phyloP scores from a whole-genome alignment of 2,888 invertebrate genomes.

The Acronicta psi region DNA sequence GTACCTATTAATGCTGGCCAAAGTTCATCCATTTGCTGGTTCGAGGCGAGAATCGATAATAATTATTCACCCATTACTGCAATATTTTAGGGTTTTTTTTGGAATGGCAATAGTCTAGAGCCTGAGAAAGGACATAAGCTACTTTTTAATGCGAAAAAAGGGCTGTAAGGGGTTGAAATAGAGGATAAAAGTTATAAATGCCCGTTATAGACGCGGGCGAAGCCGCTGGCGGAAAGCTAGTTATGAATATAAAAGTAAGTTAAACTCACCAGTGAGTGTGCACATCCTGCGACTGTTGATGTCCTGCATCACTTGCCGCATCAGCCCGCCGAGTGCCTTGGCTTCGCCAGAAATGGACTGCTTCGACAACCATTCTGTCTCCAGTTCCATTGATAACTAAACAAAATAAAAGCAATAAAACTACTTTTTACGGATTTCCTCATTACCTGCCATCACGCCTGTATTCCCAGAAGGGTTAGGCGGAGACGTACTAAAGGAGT shows the following conservation, averaged over 20 bases:
- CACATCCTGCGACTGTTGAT: constrained; percentile 92
- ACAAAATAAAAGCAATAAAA: constrained; percentile 13
- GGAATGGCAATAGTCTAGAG: constrained; percentile 17
- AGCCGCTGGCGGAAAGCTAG: too few species aligned
- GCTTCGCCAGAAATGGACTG: constrained; percentile 87
- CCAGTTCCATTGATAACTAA: constrained; percentile 92
- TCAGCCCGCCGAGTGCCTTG: constrained; percentile 89
- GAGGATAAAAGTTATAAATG: too few species aligned
- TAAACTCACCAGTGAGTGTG: constrained; percentile 89
- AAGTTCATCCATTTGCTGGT: neutral
- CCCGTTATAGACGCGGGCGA: too few species aligned
- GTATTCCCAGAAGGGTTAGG: too few species aligned
- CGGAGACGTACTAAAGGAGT: too few species aligned
- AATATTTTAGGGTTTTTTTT: constrained; percentile 16
- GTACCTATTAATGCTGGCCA: constrained; percentile 1
- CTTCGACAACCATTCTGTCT: constrained; percentile 92
- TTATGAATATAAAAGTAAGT: too few species aligned
- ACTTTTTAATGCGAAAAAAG: too few species aligned
- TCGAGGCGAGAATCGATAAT: neutral
- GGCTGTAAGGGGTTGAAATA: too few species aligned
- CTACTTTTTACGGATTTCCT: too few species aligned
- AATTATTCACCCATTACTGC: neutral
- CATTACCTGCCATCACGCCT: too few species aligned
- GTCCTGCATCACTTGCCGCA: constrained; percentile 91
- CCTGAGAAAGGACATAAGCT: too few species aligned